Evolutionary conservation across 1,140 invertebrate genomes (phyloP), one percentile per base, ranked within the genome.

Genomic region (Schlechtendalia chinensis): DNA sequence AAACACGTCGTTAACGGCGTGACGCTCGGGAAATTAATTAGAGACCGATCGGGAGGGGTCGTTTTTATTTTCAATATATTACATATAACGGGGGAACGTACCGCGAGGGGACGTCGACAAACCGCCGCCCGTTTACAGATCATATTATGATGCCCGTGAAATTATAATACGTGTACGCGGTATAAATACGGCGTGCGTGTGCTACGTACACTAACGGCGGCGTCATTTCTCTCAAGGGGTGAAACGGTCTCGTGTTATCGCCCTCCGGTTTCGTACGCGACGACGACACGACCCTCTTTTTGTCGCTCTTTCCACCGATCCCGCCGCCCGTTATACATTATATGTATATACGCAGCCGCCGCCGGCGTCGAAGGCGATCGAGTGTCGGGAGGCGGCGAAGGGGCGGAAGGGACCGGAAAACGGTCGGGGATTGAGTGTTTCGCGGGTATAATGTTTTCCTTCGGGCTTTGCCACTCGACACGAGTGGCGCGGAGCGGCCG

Each of bases 381-480:
- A 45, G 24, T 54, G 3, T 39, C 14, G 10, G 8, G 8, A 32
- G 16, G 74, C 22, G 17, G 12, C 10, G 47, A 14, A 5, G 14
- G 8, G 47, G 32, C 32, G 32, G 8, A 11, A 50, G 47, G 47
- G 24, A 63, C 27, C 54, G 58, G 58, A 10, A 63, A 79, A 59
- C 75, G 39, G 58, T 79, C 75, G 61, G 61, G 75, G 58, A 58
- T 63, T 39, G 75, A 79, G 75, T 79, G 58, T 79, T 79, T 79
- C 75, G 45, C 58, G 75, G 75, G 75, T 79, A 79, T 79, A 79
- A 79, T 79, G 75, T 79, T 79, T 79, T 79, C 75, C 75, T 79
- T 79, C 75, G 75, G 75, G 75, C 58, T 63, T 79, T 79, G 75
- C 75, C 75, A 79, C 75, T 79, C 75, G 75, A 79, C 75, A 79